phyloP scores from a whole-genome alignment of 2,113 vertebrate species.

The Corydoras maculifer region DNA sequence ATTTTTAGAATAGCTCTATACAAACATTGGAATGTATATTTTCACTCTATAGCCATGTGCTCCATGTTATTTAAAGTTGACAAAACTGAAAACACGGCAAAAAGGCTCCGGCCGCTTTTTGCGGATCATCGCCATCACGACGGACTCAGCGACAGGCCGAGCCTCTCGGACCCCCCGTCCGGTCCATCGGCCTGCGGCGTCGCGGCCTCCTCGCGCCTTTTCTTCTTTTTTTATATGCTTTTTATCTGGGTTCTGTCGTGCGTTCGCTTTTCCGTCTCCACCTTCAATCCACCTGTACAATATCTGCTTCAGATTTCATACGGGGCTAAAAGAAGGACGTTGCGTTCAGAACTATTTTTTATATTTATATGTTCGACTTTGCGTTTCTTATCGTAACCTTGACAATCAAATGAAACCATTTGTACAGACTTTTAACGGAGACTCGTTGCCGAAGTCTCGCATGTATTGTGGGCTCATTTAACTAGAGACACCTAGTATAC shows the following conservation, averaged over 20 bases:
- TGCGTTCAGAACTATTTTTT: conserved; percentile 43
- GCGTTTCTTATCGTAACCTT: conserved; percentile 35
- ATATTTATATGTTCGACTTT: conserved; percentile 44
- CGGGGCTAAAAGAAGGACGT: conserved; percentile 14
- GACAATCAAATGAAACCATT: conserved; percentile 47
- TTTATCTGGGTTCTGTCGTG: neutral
- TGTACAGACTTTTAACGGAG: conserved; percentile 33
- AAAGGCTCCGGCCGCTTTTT: neutral
- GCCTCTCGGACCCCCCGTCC: conserved; percentile 17
- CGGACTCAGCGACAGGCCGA: conserved; percentile 12
- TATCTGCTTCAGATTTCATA: conserved; percentile 30
- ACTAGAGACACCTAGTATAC: conserved; percentile 29
- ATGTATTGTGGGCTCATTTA: conserved; percentile 5
- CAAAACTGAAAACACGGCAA: conserved; percentile 11
- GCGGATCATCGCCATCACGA: neutral
- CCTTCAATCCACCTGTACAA: conserved; percentile 26
- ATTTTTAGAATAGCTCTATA: conserved; percentile 67
- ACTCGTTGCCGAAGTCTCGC: conserved; percentile 13
- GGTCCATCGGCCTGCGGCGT: conserved; percentile 15
- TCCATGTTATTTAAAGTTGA: conserved; percentile 64
- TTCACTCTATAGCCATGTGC: conserved; percentile 62
- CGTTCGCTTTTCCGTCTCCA: neutral
- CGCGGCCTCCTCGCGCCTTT: conserved; percentile 11
- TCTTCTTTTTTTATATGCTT: neutral
- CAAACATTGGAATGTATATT: conserved; percentile 73